Evolutionary conservation across 2,113 vertebrate species (phyloP).

Genomic region (Loxodonta africana): DNA sequence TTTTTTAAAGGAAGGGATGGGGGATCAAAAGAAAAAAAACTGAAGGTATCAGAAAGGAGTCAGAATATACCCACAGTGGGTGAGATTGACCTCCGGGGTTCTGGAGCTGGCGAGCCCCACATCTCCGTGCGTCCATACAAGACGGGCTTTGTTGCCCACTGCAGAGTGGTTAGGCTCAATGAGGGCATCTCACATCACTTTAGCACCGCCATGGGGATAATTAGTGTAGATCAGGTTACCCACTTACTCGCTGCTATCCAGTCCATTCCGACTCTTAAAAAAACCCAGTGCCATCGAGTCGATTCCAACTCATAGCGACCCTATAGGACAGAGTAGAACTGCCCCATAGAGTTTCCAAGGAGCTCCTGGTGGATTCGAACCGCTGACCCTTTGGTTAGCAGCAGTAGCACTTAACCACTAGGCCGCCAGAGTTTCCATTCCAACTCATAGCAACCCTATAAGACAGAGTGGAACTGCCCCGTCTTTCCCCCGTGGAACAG

Average conservation of each 20-base stretch:
- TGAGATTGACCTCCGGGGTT: neutral
- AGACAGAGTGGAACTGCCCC: too few species aligned
- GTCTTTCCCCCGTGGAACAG: too few species aligned
- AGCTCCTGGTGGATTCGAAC: too few species aligned
- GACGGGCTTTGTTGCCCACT: fast-evolving
- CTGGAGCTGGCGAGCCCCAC: fast-evolving
- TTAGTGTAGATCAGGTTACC: neutral
- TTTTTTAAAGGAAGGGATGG: neutral
- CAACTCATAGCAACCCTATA: too few species aligned
- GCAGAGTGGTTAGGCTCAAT: fast-evolving
- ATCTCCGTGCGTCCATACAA: fast-evolving
- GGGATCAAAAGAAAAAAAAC: neutral
- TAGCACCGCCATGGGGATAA: neutral
- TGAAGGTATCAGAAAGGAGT: neutral
- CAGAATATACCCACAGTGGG: neutral
- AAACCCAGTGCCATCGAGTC: too few species aligned
- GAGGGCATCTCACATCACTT: fast-evolving
- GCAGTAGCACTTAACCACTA: neutral
- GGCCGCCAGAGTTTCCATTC: too few species aligned
- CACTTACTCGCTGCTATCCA: too few species aligned
- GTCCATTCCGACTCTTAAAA: too few species aligned
- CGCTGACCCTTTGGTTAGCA: neutral
- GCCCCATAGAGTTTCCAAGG: too few species aligned
- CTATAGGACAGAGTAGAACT: too few species aligned
- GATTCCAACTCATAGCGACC: too few species aligned